Base-by-base conservation (phyloP, 2,797 vertebrate genomes). In the Amblyraja radiata region DNA sequence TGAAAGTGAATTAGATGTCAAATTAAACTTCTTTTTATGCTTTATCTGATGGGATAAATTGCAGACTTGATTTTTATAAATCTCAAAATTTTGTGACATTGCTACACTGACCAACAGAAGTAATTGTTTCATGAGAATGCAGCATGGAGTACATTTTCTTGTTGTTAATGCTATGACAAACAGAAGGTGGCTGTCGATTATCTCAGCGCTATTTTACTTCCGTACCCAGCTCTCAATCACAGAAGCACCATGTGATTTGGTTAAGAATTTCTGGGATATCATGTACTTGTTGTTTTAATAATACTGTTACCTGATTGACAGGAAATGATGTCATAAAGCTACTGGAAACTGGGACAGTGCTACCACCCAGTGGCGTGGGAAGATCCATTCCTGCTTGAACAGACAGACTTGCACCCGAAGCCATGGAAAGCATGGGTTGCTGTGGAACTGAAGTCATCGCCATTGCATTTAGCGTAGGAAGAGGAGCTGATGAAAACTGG, bases 401-500 rank as follows among this genome's bases (percentile, higher is more conserved):
- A 5, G 98, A 94, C 96, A 98, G 94, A 80, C 98, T 96, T 93
- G 96, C 96, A 0, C 97, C 94, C 0, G 96, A 25, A 36, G 96
- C 93, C 77, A 93, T 61, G 1, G 93, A 91, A 95, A 99, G 96
- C 95, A 98, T 97, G 0, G 97, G 94, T 73, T 97, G 97, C 94
- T 98, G 98, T 96, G 95, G 96, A 96, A 97, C 95, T 58, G 97
- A 25, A 93, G 96, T 95, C 96, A 98, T 95, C 3, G 97, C 95
- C 95, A 98, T 96, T 6, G 97, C 97, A 0, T 96, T 98, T 94
- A 99, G 95, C 81, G 97, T 98, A 94, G 99, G 99, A 93, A 99
- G 94, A 0, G 98, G 99, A 11, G 99, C 98, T 9, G 98, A 96
- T 6, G 98, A 97, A 94, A 99, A 99, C 96, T 99, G 98, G 96